Conservation (phyloP, 2,888 invertebrate species). For the Eutolmus rufibarbis region DNA sequence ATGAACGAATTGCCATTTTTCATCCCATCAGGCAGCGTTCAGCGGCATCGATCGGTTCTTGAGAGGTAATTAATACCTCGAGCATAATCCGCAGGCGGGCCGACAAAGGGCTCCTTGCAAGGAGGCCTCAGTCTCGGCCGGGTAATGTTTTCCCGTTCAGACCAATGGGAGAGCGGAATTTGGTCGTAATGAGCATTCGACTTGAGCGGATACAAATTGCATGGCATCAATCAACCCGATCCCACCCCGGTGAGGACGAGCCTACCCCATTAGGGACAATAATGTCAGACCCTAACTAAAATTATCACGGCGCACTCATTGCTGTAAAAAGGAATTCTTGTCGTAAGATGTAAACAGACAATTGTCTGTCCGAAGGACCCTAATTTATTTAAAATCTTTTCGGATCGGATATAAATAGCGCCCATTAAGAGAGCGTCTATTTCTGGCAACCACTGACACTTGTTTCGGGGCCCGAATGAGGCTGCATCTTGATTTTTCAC, state of each 20-base stretch:
- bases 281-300: slow-evolving; percentile 7
- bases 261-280: slow-evolving; percentile 33
- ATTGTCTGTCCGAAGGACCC: slow-evolving; percentile 44
- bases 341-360: slow-evolving; percentile 46
- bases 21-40: slow-evolving; percentile 26
- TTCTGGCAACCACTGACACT: slow-evolving; percentile 39
- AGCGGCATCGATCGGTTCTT: slow-evolving; percentile 41
- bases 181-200: slow-evolving; percentile 44
- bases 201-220: slow-evolving; percentile 47
- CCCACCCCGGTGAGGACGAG: neutral
- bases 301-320: neutral
- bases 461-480: slow-evolving; percentile 41
- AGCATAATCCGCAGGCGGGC: neutral
- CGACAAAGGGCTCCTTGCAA: slow-evolving; percentile 32
- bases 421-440: slow-evolving; percentile 31
- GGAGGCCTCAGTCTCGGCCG: neutral
- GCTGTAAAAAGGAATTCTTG: neutral
- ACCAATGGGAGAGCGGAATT: slow-evolving; percentile 4
- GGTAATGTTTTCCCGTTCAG: neutral
- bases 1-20: slow-evolving; percentile 39
- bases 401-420: slow-evolving; percentile 43
- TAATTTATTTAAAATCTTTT: slow-evolving; percentile 45
- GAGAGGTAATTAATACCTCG: slow-evolving; percentile 42
- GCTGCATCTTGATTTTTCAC: slow-evolving; percentile 41
- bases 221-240: slow-evolving; percentile 44